Conservation (phyloP, 2,113 vertebrate genomes). For the Heterochromis multidens region DNA sequence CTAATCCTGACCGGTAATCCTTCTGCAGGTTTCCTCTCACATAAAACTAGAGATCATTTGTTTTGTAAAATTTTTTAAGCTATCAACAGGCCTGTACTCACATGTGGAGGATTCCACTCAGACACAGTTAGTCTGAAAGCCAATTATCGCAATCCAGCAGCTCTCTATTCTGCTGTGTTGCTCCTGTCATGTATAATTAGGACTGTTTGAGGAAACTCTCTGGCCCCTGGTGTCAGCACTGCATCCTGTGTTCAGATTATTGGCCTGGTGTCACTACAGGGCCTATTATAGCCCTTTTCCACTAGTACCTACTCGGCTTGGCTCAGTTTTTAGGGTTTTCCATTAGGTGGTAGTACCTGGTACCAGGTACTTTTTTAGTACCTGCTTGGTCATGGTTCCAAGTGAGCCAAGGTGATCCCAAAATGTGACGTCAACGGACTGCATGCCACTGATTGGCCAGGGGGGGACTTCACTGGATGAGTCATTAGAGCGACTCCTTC, state of each 20-base stretch:
- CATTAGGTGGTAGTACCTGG: too few relatives aligned
- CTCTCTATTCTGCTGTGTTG: not conserved
- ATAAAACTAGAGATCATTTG: not conserved
- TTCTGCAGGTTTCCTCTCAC: not conserved
- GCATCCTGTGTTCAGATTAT: not conserved
- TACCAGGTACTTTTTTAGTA: too few relatives aligned
- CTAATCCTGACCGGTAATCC: not conserved
- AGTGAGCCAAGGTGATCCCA: too few relatives aligned
- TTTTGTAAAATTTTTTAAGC: not conserved
- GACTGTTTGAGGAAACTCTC: not conserved
- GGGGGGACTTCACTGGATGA: too few relatives aligned
- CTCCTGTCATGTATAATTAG: slow-evolving; percentile 12
- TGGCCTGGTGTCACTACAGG: not conserved
- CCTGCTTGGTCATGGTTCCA: too few relatives aligned
- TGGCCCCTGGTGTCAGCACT: not conserved
- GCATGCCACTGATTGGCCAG: too few relatives aligned
- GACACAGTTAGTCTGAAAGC: not conserved
- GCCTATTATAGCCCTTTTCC: too few relatives aligned
- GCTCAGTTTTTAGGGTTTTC: too few relatives aligned
- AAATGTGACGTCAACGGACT: too few relatives aligned
- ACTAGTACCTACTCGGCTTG: too few relatives aligned
- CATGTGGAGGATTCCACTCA: not conserved
- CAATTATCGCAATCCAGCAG: slow-evolving; percentile 2
- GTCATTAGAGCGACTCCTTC: too few relatives aligned
- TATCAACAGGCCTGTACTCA: not conserved